A percentile compares a stretch with the other conserved stretches of the same genome.
phyloP scores from a whole-genome alignment of 1,140 invertebrate species.

The Neomicropteryx cornuta region DNA sequence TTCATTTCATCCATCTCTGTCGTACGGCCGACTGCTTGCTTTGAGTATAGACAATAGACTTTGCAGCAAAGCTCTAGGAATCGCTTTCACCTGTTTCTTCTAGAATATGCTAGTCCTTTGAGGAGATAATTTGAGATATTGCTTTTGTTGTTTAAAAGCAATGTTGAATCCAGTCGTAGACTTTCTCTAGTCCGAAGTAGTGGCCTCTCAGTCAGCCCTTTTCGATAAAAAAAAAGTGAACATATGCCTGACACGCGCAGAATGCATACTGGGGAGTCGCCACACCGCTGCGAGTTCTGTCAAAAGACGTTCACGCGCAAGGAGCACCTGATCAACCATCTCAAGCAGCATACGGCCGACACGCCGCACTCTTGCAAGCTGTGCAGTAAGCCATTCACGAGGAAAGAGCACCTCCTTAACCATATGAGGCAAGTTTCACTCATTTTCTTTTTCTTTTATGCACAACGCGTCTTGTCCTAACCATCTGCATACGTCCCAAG shows the following conservation, averaged over 20 bases:
- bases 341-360: slow-evolving; percentile 69
- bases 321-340: slow-evolving; percentile 54
- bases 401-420: slow-evolving; percentile 70
- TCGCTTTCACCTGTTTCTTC: too few relatives aligned
- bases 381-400: slow-evolving; percentile 75
- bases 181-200: slow-evolving; percentile 65
- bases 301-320: slow-evolving; percentile 73
- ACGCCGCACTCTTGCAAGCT: slow-evolving; percentile 72
- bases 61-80: too few relatives aligned
- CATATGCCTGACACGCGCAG: slow-evolving; percentile 54
- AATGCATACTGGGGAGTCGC: slow-evolving; percentile 76
- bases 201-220: too few relatives aligned
- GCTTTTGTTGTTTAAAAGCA: slow-evolving; percentile 61
- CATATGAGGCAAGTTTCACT: slow-evolving; percentile 43
- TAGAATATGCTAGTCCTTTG: too few relatives aligned
- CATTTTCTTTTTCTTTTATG: slow-evolving; percentile 2
- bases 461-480: neutral
- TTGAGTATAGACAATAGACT: too few relatives aligned
- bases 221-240: slow-evolving; percentile 61
- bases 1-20: too few relatives aligned
- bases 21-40: too few relatives aligned
- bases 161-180: slow-evolving; percentile 66
- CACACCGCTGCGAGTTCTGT: slow-evolving; percentile 63
- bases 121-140: too few relatives aligned
- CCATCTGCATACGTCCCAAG: neutral